A percentile compares a stretch with the other conserved stretches of the same genome.
Conservation (phyloP, 1,140 invertebrate species). For the Cydia strobilella region DNA sequence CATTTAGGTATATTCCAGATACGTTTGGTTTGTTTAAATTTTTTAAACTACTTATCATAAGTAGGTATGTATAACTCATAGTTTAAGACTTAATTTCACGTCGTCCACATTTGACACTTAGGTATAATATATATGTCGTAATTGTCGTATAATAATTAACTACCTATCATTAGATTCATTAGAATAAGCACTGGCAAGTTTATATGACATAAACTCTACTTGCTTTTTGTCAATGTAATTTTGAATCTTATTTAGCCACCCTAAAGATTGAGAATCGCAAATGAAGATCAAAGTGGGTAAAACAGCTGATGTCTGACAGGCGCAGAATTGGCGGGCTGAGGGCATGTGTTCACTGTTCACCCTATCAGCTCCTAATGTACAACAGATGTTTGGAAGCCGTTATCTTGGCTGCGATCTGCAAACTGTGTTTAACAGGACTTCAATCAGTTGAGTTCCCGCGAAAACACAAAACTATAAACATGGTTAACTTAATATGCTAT, state of each 20-base stretch:
- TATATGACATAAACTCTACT: not conserved
- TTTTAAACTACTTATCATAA: no score
- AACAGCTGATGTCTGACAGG: not conserved
- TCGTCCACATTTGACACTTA: no score
- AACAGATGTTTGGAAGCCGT: not conserved
- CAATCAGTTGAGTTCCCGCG: no score
- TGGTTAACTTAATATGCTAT: no score
- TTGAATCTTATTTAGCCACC: not conserved
- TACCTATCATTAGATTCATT: no score
- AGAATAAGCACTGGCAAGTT: not conserved
- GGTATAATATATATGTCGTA: no score
- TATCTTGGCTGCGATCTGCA: not conserved
- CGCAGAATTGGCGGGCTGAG: not conserved
- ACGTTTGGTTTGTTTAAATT: no score
- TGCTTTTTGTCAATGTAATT: not conserved
- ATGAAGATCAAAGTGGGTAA: not conserved
- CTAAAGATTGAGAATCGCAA: not conserved
- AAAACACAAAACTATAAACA: no score
- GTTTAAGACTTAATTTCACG: no score
- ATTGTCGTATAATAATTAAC: no score
- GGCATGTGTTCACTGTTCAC: conserved; percentile 1
- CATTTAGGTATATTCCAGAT: no score
- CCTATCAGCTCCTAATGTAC: not conserved
- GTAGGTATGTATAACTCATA: no score
- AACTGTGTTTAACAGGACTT: not conserved